Evolutionary conservation across 2,888 invertebrate species (phyloP).

Genomic region (Chymomyza procnemis): DNA sequence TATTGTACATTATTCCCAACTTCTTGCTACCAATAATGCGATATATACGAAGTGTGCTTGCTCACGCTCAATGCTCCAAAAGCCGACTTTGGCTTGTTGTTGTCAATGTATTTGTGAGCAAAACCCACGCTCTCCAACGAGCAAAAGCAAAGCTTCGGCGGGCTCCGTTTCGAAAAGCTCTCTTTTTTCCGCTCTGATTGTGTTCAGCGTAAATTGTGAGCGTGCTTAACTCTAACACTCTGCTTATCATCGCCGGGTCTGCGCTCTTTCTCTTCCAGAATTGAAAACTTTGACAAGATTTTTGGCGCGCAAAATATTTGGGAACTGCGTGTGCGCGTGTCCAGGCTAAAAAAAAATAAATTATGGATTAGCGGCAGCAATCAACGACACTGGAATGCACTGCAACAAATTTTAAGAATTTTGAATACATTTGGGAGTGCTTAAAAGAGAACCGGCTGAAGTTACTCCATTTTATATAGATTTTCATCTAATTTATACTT

Average conservation of each 20-base stretch:
- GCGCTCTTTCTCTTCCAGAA: background rate
- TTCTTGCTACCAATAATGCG: background rate
- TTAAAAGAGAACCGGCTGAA: too few species aligned
- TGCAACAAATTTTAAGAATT: too few species aligned
- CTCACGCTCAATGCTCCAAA: background rate
- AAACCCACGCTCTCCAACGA: too few species aligned
- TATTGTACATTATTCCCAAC: background rate
- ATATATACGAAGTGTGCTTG: too few species aligned
- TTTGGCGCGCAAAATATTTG: background rate
- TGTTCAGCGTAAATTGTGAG: background rate
- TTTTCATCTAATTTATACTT: too few species aligned
- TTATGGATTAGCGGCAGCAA: background rate
- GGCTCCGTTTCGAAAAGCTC: background rate
- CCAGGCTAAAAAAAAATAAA: background rate
- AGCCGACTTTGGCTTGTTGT: too few species aligned
- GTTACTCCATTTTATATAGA: too few species aligned
- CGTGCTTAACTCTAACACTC: background rate
- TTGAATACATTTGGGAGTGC: too few species aligned
- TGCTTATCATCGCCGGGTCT: background rate
- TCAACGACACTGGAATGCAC: too few species aligned
- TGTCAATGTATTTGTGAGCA: too few species aligned
- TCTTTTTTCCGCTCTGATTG: background rate
- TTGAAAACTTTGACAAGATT: background rate
- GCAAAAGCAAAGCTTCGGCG: background rate
- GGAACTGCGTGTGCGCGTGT: background rate